A percentile compares a stretch with the other conserved stretches of the same genome.
phyloP scores from a whole-genome alignment of 2,888 invertebrate species.

The Drosophila antonietae region DNA sequence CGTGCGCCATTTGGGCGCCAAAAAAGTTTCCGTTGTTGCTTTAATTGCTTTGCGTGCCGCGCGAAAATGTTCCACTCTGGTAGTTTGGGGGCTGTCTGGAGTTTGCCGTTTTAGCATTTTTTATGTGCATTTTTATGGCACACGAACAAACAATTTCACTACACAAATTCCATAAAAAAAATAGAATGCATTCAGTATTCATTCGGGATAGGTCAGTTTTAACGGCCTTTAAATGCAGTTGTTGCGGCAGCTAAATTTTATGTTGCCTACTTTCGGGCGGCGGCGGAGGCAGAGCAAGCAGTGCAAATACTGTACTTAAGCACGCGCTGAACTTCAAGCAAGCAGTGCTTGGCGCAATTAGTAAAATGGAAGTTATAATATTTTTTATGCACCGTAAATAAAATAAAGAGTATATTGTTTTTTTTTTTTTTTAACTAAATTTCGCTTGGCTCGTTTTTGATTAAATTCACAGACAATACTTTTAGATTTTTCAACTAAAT shows the following conservation, averaged over 20 bases:
- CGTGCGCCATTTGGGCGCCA: conserved; percentile 75
- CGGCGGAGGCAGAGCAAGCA: conserved; percentile 22
- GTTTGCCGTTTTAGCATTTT: conserved; percentile 27
- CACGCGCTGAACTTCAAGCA: conserved; percentile 40
- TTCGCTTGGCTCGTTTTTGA: background rate
- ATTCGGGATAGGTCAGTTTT: conserved; percentile 65
- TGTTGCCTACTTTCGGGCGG: conserved; percentile 33
- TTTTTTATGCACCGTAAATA: background rate
- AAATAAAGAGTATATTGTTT: background rate
- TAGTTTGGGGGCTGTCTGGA: conserved; percentile 4
- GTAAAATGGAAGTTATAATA: conserved; percentile 31
- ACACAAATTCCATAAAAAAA: conserved; percentile 33
- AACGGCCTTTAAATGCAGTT: conserved; percentile 22
- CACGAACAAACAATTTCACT: conserved; percentile 48
- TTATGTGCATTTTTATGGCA: conserved; percentile 67
- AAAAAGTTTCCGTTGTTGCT: conserved; percentile 62
- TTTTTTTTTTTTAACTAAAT: background rate
- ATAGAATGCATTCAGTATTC: conserved; percentile 5
- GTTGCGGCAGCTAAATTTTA: conserved; percentile 18
- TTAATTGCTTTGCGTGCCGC: conserved; percentile 68
- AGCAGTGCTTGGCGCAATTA: conserved; percentile 27
- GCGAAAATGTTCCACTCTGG: conserved; percentile 39
- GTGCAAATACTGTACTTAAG: conserved; percentile 40
- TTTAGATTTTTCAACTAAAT: background rate
- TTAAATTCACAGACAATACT: background rate